A percentile compares a stretch with the other conserved stretches of the same genome.
These are phyloP conservation scores for Calliphora vomitoria DNA, from an alignment of 2,888 invertebrate species.

Conservation along the genomic window DNA sequence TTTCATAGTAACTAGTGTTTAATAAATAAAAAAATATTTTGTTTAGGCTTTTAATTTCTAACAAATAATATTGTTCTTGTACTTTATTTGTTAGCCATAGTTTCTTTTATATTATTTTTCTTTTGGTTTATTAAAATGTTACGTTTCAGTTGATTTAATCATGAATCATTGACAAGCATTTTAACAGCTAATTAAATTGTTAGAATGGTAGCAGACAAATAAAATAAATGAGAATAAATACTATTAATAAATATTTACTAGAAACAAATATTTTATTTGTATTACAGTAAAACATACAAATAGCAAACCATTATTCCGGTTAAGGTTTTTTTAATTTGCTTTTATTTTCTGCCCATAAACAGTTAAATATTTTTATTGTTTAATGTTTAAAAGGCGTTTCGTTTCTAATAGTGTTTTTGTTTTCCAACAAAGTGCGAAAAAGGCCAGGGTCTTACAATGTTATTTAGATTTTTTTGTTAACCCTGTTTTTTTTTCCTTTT, in stretches of 20 bases:
- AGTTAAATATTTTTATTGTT: constrained; percentile 44
- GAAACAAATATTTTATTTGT: constrained; percentile 37
- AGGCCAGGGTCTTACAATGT: constrained; percentile 61
- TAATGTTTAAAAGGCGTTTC: constrained; percentile 37
- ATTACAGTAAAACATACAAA: constrained; percentile 17
- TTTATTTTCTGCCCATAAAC: constrained; percentile 15
- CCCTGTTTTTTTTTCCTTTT: constrained; percentile 27
- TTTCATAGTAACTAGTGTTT: constrained; percentile 2
- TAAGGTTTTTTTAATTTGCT: constrained; percentile 39
- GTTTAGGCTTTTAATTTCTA: constrained; percentile 22
- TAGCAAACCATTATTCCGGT: constrained; percentile 53
- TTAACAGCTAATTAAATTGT: constrained; percentile 44
- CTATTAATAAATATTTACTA: constrained; percentile 4
- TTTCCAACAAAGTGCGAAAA: constrained; percentile 54
- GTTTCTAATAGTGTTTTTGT: constrained; percentile 7
- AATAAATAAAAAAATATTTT: no score
- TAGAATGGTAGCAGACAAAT: constrained; percentile 52
- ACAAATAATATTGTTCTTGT: constrained; percentile 30
- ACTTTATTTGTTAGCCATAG: constrained; percentile 17
- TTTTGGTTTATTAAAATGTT: constrained; percentile 30
- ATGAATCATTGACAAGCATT: constrained; percentile 60
- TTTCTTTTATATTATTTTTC: constrained; percentile 34
- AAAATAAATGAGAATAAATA: constrained; percentile 21
- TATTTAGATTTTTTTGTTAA: constrained; percentile 33
- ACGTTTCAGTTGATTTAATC: constrained; percentile 53